Evolutionary conservation across 2,113 vertebrate genomes (phyloP).

Genomic region (Upupa epops): DNA sequence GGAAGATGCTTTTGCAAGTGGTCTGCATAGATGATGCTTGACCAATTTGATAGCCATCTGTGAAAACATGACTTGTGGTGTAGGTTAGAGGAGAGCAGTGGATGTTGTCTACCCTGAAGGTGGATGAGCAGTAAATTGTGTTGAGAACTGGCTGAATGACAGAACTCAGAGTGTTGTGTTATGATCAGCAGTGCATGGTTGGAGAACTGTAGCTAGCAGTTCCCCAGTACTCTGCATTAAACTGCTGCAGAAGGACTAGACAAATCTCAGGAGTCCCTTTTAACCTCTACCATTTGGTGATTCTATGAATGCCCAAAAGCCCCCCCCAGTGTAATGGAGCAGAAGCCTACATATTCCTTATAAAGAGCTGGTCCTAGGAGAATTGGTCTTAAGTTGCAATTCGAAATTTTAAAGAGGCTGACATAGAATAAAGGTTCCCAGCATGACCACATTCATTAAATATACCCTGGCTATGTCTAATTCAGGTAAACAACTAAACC

Average conservation of each 20-base stretch:
- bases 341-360: background rate
- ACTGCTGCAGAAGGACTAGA: background rate
- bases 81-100: no score
- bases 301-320: background rate
- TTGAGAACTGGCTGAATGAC: no score
- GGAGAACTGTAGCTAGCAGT: no score
- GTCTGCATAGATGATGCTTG: no score
- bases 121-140: no score
- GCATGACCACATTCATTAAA: background rate
- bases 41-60: no score
- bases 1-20: no score
- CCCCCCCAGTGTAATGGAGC: fast-evolving
- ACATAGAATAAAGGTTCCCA: background rate
- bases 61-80: no score
- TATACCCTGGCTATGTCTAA: background rate
- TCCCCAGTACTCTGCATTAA: background rate
- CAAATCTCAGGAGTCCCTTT: background rate
- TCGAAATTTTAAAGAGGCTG: background rate
- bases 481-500: background rate
- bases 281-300: background rate
- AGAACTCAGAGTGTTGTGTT: no score
- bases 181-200: no score
- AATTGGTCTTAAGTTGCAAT: background rate
- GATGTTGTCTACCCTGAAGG: no score
- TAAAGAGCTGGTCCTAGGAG: background rate